Base-by-base conservation (phyloP, 2,113 vertebrate species). In the Anarrhichthys ocellatus region DNA sequence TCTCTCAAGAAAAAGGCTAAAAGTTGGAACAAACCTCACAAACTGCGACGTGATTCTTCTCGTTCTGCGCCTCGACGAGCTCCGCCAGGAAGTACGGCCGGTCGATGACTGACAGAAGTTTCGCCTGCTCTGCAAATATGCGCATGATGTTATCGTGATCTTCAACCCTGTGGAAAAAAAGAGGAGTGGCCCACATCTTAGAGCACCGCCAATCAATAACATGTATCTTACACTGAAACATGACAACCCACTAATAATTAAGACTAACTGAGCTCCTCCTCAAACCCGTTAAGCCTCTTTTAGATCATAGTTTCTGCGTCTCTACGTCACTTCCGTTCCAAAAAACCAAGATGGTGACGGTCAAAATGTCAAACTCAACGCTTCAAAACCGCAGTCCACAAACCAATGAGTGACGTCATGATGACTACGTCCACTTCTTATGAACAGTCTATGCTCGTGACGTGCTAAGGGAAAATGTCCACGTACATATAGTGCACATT, bases 91-190 rank as follows among this genome's bases (percentile, higher is more conserved):
- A 93, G 93, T 93, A 95, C 0, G 96, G 94, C 0, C 89, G 94
- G 0, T 94, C 93, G 15, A 20, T 89, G 70, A 86, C 73, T 32
- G 86, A 93, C 83, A 95, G 85, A 13, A 86, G 65, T 27, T 87
- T 90, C n/a, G 82, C 94, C 50, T 96, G 93, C 69, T 56, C 87
- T 5, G 89, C 66, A 87, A 96, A 95, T 27, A 98, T 83, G 17
- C 82, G 78, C 85, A 94, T 85, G 66, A 99, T 92, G 84, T 97
- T 96, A 14, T 97, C 96, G 2, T 96, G 94, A 85, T 99, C 98
- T 88, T 97, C 96, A 18, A 97, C 89, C 91, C 98, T 99, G 91
- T 1, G 44, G 66, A 34, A 10, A 77, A 13, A 44, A 32, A 80
- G 44, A 54, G 24, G 0, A 46, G 18, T 0, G n/a, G 46, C 36